Evolutionary conservation across 2,888 invertebrate genomes (phyloP).

Genomic region (Alentia gelatinosa): DNA sequence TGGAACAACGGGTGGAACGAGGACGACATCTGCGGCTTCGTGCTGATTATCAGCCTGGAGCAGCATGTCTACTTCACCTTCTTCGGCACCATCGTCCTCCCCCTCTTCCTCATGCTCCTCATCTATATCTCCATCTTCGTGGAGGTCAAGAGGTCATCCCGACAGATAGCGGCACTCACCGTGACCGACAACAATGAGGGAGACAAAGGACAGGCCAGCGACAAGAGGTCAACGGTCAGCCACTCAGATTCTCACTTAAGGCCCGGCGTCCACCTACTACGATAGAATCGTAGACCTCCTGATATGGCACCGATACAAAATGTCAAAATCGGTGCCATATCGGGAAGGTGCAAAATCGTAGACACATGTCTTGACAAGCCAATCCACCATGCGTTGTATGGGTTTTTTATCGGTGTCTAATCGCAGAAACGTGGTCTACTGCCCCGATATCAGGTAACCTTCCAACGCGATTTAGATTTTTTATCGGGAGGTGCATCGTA

Average conservation of each 20-base stretch:
- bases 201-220: neutral
- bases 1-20: conserved; percentile 71
- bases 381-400: too few species aligned
- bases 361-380: too few species aligned
- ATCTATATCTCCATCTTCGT: conserved; percentile 75
- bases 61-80: conserved; percentile 78
- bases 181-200: neutral
- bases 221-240: neutral
- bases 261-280: too few species aligned
- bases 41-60: conserved; percentile 73
- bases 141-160: conserved; percentile 70
- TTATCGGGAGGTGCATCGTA: too few species aligned
- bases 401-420: too few species aligned
- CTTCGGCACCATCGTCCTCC: conserved; percentile 72
- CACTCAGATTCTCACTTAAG: neutral
- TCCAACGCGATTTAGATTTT: too few species aligned
- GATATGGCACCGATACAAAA: too few species aligned
- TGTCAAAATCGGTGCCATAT: too few species aligned
- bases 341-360: too few species aligned
- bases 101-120: conserved; percentile 72
- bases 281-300: too few species aligned
- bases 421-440: too few species aligned
- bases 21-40: conserved; percentile 70
- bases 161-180: conserved; percentile 64
- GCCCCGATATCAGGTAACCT: too few species aligned